Evolutionary conservation across 2,888 invertebrate genomes (phyloP), one percentile per base, ranked within the genome.

Genomic region (Parnassius smintheus): DNA sequence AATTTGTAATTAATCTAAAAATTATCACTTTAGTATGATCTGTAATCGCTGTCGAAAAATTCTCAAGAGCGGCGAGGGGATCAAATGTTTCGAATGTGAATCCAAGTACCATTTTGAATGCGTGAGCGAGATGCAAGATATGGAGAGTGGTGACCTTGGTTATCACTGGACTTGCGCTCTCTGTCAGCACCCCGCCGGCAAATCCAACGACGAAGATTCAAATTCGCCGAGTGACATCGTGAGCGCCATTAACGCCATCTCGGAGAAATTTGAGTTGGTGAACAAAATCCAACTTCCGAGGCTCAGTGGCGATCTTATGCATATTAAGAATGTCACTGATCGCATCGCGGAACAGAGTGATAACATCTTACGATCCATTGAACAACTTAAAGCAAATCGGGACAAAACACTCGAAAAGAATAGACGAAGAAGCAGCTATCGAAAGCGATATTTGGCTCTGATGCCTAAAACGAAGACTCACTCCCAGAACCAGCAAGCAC

Each of bases 281-380:
- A 87, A 84, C 66, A 88, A 86, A 75, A 80, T 86, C 57, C 88
- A 89, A 68, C 66, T 89, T 35, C 87, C 88, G 0, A 86, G 84
- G 70, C 57, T 89, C 54, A 83, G 78, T 63, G 78, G 73, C 51
- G 88, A 88, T 57, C 66, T 89, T 53, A 64, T 75, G 4, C 76
- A 83, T 13, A 70, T 89, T 9, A 88, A 83, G 76, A 64, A 67
- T 13, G 67, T 77, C 1, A 74, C 83, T 2, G 83, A 86, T 51
- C 75, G 73, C 13, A 78, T 89, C 48, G 67, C 72, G 1, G 79
- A 78, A 64, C 88, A 88, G 68, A 88, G 87, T 62, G 82, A 83
- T 12, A 72, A 79, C 42, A 80, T 89, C 61, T 62, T 87, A 10
- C 68, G 73, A 2, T 81, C 79, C 70, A 74, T 88, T 7, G 70